Evolutionary conservation across 2,113 vertebrate genomes (phyloP), one percentile per base, ranked within the genome.

Genomic region (Hoplias malabaricus): DNA sequence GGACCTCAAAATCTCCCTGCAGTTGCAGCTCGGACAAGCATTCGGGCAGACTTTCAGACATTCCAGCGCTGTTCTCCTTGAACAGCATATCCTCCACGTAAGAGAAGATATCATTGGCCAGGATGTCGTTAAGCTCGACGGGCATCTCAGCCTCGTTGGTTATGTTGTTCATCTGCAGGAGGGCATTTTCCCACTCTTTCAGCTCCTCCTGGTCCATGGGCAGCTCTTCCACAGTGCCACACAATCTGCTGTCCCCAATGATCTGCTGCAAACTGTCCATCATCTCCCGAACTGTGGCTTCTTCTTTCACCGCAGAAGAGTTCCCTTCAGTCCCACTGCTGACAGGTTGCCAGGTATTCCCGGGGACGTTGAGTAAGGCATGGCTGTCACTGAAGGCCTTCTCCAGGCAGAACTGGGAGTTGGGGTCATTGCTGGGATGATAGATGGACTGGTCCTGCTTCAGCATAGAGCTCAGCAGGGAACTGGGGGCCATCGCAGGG

Each of bases 401-500:
- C 21, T 92, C 88, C 75, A 93, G 13, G 25, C 88, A 84, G 2
- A 89, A 68, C 27, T 90, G 88, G 38, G 81, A 80, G 43, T 73
- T 0, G 0, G 54, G 1, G 8, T 86, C 89, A 19, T 50, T 0
- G 0, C 34, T 61, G 12, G 83, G 82, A 29, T 16, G 48, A 67
- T 92, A 94, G 16, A 82, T 5, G 0, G 76, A 62, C 0, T 90
- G 78, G 12, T 93, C 92, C 79, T 95, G 94, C 10, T 75, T 89
- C 76, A 92, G 83, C 88, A 92, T 86, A 78, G 86, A 89, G 75
- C 90, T 94, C 21, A 94, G 80, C 53, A 95, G 25, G 1, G 91
- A 94, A 43, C 27, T 56, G 0, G 91, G 90, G 6, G 77, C 16
- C 50, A 86, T 46, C 0, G 56, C 42, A 9, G 3, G 0, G 25